A percentile compares a stretch with the other conserved stretches of the same genome.
Conservation (phyloP, 2,888 invertebrate species). For the Perizoma flavofasciatum region DNA sequence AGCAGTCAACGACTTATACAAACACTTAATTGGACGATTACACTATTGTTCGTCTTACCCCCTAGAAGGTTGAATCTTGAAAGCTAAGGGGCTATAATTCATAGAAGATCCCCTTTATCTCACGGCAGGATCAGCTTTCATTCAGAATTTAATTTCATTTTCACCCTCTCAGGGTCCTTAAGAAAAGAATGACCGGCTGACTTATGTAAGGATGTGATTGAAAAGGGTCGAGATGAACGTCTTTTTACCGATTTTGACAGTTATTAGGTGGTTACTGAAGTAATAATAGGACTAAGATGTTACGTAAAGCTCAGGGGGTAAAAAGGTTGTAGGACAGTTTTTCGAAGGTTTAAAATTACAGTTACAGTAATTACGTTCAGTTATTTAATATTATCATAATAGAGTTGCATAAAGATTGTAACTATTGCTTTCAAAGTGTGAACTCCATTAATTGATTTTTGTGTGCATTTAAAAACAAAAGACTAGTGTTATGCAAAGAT, state of each 20-base stretch:
- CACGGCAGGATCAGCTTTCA: slow-evolving; percentile 75
- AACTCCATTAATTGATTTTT: too few relatives aligned
- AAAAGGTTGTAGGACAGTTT: too few relatives aligned
- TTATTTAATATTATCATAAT: too few relatives aligned
- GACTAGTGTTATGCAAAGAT: too few relatives aligned
- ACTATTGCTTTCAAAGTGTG: too few relatives aligned
- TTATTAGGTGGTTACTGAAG: slow-evolving; percentile 29
- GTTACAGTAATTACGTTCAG: too few relatives aligned
- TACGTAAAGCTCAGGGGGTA: background rate
- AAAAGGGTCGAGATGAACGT: slow-evolving; percentile 55
- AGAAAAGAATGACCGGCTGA: slow-evolving; percentile 80
- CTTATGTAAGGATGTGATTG: slow-evolving; percentile 61
- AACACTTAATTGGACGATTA: slow-evolving; percentile 82
- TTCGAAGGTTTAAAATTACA: too few relatives aligned
- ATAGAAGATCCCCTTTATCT: slow-evolving; percentile 76
- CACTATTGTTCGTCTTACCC: slow-evolving; percentile 75
- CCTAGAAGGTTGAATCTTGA: slow-evolving; percentile 55
- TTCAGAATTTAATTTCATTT: slow-evolving; percentile 82
- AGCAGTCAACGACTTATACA: slow-evolving; percentile 63
- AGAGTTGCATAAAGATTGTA: too few relatives aligned
- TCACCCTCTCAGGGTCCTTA: slow-evolving; percentile 73
- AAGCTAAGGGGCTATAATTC: slow-evolving; percentile 68
- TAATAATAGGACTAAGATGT: slow-evolving; percentile 3
- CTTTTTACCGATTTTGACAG: slow-evolving; percentile 54
- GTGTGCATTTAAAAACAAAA: too few relatives aligned